Evolutionary conservation across 2,797 vertebrate species (phyloP), one percentile per base, ranked within the genome.

Genomic region (Phataginus tricuspis): DNA sequence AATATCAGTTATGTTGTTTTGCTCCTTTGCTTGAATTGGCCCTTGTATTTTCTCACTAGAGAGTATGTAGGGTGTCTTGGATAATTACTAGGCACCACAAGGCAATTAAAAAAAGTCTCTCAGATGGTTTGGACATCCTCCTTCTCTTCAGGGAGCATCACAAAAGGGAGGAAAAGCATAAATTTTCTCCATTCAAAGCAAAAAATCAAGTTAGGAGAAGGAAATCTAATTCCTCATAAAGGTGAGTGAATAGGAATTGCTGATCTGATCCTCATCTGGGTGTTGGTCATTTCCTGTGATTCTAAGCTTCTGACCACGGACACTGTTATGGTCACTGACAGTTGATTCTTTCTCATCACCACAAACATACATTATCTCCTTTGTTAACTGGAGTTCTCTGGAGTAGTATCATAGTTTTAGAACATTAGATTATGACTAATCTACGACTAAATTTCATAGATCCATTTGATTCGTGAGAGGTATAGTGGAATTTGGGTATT

Each of bases 21-120:
- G 2, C 23, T 82, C 15, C 13, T 53, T 51, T 59, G 37, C 7
- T 86, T 45, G 7, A 59, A 27, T 49, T 86, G 7, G 19, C 25
- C 4, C 27, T 87, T 27, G 8, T 2, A 53, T 66, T 64, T 85
- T 79, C n/a, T 93, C 96, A 64, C 7, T 53, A 27, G 93, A 57
- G 71, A 95, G 83, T 71, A 39, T 4, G 8, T 31, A 86, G 12
- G 5, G 5, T 49, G 10, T 69, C 5, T 4, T 53, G 49, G 37
- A 80, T 51, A 85, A 93, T 95, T 94, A 94, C 16, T 8, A 75
- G 18, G 1, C 23, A 69, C 4, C 69, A 29, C 2, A 2, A 59
- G 42, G n/a, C 19, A 77, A 31, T 19, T 75, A 8, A 31, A 23
- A 11, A 25, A 79, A 51, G 25, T 57, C 15, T 51, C 55, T 93